These are phyloP conservation scores for Murina feae DNA, from an alignment of 2,113 vertebrate genomes.

Conservation along the genomic window DNA sequence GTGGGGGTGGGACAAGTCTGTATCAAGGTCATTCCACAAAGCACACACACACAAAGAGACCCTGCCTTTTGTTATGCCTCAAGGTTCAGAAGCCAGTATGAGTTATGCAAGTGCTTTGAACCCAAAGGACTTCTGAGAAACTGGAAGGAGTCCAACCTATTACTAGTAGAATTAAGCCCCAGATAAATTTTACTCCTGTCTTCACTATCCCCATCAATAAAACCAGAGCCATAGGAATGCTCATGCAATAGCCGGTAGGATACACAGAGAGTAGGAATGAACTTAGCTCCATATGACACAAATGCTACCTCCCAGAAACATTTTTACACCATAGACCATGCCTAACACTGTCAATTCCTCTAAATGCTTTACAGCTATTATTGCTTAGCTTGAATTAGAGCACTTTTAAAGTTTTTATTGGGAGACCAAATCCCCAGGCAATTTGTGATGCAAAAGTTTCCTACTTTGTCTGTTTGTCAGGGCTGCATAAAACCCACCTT, in stretches of 20 bases:
- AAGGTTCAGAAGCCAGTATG: not conserved
- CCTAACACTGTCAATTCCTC: not conserved
- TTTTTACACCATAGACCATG: not conserved
- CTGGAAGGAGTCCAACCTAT: conserved; percentile 28
- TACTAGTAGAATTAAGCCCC: conserved; percentile 37
- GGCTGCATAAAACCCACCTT: not conserved
- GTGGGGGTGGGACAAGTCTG: not conserved
- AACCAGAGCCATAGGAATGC: not conserved
- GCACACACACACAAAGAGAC: not conserved
- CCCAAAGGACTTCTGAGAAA: not conserved
- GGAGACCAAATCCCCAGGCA: conserved; percentile 32
- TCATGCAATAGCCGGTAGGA: not conserved
- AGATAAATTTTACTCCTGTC: conserved; percentile 33
- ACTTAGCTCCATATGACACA: not conserved
- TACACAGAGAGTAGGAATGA: not conserved
- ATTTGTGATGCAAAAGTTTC: conserved; percentile 37
- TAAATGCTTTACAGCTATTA: not conserved
- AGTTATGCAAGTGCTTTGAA: not conserved
- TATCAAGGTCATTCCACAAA: conserved; percentile 19
- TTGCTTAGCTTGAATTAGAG: not conserved
- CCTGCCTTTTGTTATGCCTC: not conserved
- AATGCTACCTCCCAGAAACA: not conserved
- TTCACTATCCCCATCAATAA: conserved; percentile 40
- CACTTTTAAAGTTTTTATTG: conserved; percentile 9
- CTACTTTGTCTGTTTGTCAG: conserved; percentile 27